Conservation (phyloP, 1,140 invertebrate genomes). For the Araneus ventricosus region DNA sequence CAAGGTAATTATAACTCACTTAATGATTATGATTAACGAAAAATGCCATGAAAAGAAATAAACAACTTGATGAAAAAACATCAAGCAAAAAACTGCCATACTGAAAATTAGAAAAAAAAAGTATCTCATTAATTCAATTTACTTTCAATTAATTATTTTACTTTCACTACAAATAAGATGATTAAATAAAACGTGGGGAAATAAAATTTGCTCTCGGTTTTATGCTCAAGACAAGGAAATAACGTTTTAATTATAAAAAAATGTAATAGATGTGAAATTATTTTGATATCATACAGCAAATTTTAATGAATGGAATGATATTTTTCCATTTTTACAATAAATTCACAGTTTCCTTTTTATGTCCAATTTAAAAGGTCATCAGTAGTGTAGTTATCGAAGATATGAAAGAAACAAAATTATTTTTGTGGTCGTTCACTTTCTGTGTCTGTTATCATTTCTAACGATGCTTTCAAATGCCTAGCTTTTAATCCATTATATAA, state of each 20-base stretch:
- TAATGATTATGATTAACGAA: background rate
- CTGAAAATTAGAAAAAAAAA: background rate
- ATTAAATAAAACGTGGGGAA: background rate
- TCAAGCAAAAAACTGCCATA: background rate
- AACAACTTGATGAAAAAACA: background rate
- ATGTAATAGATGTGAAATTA: background rate
- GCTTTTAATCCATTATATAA: too few relatives aligned
- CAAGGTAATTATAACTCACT: background rate
- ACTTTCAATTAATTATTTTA: slow-evolving; percentile 22
- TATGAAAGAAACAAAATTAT: too few relatives aligned
- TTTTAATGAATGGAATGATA: background rate
- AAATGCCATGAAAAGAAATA: background rate
- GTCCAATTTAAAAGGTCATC: too few relatives aligned
- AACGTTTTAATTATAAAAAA: background rate
- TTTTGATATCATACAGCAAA: background rate
- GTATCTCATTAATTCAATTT: background rate
- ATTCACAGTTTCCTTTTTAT: background rate
- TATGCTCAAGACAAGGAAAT: background rate
- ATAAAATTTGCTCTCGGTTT: background rate
- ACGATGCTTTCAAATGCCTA: too few relatives aligned
- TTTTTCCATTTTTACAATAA: background rate
- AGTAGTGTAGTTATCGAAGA: too few relatives aligned
- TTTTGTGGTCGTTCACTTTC: too few relatives aligned
- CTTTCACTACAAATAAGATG: background rate
- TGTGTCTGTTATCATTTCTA: too few relatives aligned